Conservation (phyloP, 2,113 vertebrate species). For the Anolis carolinensis region DNA sequence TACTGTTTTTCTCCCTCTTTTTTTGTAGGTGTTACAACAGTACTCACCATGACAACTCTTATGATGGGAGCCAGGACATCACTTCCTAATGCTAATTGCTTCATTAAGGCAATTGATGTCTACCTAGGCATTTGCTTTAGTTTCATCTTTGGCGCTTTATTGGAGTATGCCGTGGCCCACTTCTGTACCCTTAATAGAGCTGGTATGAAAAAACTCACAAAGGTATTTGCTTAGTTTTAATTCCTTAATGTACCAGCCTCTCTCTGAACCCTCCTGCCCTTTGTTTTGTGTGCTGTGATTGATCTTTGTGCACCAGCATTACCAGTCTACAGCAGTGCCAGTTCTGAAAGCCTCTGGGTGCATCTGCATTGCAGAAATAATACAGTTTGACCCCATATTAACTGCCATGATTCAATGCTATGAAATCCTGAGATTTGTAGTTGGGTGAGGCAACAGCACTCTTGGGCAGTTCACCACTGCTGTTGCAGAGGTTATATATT, state of each 20-base stretch:
- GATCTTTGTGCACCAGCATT: not conserved
- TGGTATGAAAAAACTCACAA: constrained; percentile 61
- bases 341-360: not conserved
- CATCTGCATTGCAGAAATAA: not conserved
- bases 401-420: too few species aligned
- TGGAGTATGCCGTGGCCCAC: constrained; percentile 89
- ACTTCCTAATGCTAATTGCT: constrained; percentile 89
- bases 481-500: not conserved
- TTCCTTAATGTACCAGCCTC: not conserved
- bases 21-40: constrained; percentile 85
- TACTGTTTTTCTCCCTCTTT: constrained; percentile 1
- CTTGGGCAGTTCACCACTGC: not conserved
- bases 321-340: not conserved
- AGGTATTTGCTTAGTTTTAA: constrained; percentile 58
- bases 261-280: not conserved
- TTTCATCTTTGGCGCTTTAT: constrained; percentile 89
- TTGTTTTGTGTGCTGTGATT: too few species aligned
- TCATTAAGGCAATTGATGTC: constrained; percentile 91
- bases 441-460: too few species aligned
- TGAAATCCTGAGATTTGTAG: too few species aligned
- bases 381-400: too few species aligned
- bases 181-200: constrained; percentile 84
- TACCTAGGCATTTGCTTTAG: constrained; percentile 92
- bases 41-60: constrained; percentile 90
- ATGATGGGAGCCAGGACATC: constrained; percentile 92